phyloP scores from a whole-genome alignment of 2,888 invertebrate species.

The Trichopria drosophilae region DNA sequence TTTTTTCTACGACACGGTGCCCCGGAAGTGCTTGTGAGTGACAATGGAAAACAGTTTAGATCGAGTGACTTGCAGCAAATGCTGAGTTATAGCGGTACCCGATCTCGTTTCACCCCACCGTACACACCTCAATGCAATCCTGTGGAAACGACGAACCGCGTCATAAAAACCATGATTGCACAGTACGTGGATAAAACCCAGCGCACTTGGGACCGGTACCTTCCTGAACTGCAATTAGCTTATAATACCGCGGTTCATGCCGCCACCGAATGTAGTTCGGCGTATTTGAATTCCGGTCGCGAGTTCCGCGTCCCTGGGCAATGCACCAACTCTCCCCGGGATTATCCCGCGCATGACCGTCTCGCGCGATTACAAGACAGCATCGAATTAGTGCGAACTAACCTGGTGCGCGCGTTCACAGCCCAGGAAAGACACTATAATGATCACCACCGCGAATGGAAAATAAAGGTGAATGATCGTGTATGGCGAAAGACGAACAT shows the following conservation, averaged over 20 bases:
- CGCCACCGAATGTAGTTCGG: conserved; percentile 34
- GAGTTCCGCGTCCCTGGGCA: too few relatives aligned
- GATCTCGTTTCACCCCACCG: conserved; percentile 36
- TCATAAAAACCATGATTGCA: too few relatives aligned
- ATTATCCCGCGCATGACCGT: too few relatives aligned
- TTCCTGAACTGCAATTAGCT: too few relatives aligned
- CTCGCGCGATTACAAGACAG: background rate
- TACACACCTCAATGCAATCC: conserved; percentile 46
- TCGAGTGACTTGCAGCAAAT: background rate
- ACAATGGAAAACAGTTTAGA: conserved; percentile 17
- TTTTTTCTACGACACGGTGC: too few relatives aligned
- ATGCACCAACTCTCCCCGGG: too few relatives aligned
- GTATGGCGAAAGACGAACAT: background rate
- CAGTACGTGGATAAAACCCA: conserved; percentile 41
- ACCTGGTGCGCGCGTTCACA: background rate
- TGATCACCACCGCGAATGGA: background rate
- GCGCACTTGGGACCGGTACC: conserved; percentile 36
- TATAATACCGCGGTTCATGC: conserved; percentile 29
- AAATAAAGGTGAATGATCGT: background rate
- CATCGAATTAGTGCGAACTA: background rate
- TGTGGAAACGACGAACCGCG: conserved; percentile 43
- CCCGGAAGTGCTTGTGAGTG: background rate
- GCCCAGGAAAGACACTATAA: background rate
- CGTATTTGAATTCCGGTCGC: conserved; percentile 33
- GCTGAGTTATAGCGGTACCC: too few relatives aligned